phyloP scores from a whole-genome alignment of 2,888 invertebrate species.

The Folsomia candida region DNA sequence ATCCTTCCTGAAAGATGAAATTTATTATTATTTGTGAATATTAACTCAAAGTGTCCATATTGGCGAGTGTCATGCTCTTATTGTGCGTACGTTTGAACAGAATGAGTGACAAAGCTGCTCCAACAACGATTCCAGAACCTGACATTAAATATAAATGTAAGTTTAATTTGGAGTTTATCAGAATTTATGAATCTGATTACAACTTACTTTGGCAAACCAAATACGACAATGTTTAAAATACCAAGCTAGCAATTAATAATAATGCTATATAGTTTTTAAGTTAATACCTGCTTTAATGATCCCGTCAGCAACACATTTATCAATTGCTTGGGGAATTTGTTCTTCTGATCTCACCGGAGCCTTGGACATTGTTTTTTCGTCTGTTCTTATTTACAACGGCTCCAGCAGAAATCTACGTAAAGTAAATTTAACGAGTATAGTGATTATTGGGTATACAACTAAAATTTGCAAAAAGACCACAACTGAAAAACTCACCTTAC shows the following conservation, averaged over 20 bases:
- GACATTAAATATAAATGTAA: slow-evolving; percentile 54
- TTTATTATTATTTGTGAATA: not conserved
- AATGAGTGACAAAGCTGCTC: slow-evolving; percentile 75
- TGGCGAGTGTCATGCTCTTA: too few relatives aligned
- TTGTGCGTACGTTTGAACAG: slow-evolving; percentile 68
- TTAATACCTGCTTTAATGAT: slow-evolving; percentile 47
- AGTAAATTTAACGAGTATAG: too few relatives aligned
- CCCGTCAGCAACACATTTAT: slow-evolving; percentile 46
- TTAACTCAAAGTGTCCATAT: too few relatives aligned
- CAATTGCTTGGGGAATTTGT: slow-evolving; percentile 43
- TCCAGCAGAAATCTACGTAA: too few relatives aligned
- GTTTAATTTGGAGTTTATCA: too few relatives aligned
- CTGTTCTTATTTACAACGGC: too few relatives aligned
- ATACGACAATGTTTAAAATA: not conserved
- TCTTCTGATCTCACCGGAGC: slow-evolving; percentile 31
- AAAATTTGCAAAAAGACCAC: too few relatives aligned
- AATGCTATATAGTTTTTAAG: not conserved
- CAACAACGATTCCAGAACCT: slow-evolving; percentile 79
- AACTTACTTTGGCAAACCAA: too few relatives aligned
- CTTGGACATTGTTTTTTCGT: too few relatives aligned
- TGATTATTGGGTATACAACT: too few relatives aligned
- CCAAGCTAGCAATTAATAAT: not conserved
- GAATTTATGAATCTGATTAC: not conserved
- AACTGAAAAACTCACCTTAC: too few relatives aligned
- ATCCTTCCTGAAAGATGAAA: slow-evolving; percentile 62